Evolutionary conservation across 1,140 invertebrate genomes (phyloP).

Genomic region (Stegodyphus dumicola): DNA sequence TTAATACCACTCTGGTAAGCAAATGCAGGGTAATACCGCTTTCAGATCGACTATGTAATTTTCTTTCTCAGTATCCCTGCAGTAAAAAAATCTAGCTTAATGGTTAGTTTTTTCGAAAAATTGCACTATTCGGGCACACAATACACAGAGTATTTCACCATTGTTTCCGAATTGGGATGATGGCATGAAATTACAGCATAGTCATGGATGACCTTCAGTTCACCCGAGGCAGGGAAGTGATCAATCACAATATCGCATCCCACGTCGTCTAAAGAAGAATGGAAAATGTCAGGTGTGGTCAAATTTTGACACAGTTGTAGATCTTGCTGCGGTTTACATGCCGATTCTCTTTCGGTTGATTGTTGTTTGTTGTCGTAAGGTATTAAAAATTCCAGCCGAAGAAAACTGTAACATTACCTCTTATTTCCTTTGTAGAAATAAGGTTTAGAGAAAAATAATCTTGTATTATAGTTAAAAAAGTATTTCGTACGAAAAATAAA

Average conservation of each 20-base stretch:
- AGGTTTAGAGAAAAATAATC: too few relatives aligned
- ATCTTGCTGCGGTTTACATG: neutral
- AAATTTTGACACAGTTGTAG: neutral
- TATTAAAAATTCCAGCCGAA: neutral
- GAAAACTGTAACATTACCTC: too few relatives aligned
- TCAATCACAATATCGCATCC: conserved; percentile 20
- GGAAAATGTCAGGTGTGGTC: conserved; percentile 17
- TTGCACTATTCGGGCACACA: too few relatives aligned
- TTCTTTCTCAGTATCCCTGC: too few relatives aligned
- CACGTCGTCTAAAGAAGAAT: neutral
- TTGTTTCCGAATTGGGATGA: neutral
- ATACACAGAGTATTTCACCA: neutral
- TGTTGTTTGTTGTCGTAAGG: conserved; percentile 23
- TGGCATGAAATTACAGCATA: conserved; percentile 28
- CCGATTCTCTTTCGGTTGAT: neutral
- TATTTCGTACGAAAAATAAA: too few relatives aligned
- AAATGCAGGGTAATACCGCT: too few relatives aligned
- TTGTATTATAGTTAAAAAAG: too few relatives aligned
- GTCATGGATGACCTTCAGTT: conserved; percentile 24
- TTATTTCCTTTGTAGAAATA: too few relatives aligned
- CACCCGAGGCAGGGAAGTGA: conserved; percentile 8
- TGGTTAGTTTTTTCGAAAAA: too few relatives aligned
- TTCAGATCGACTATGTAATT: too few relatives aligned
- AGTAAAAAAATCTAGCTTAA: too few relatives aligned
- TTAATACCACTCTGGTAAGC: too few relatives aligned